A percentile compares a stretch with the other conserved stretches of the same genome.
phyloP scores from a whole-genome alignment of 2,888 invertebrate species.

The Drosophila lacicola region DNA sequence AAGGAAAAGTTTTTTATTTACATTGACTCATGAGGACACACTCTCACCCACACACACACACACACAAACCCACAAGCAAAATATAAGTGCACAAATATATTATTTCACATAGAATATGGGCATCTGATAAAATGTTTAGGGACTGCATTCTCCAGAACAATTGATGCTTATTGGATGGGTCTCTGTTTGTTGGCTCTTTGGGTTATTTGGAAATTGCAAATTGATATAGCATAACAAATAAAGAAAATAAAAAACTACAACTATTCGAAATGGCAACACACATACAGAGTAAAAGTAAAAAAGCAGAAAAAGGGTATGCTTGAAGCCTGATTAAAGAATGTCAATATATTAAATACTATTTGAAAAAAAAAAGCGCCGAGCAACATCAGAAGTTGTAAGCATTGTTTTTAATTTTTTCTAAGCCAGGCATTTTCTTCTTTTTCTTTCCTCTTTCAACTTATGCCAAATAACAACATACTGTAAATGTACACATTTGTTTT shows the following conservation, averaged over 20 bases:
- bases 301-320: too few relatives aligned
- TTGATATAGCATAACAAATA: conserved; percentile 41
- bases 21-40: too few relatives aligned
- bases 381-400: too few relatives aligned
- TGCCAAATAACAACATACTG: conserved; percentile 9
- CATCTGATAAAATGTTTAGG: conserved; percentile 20
- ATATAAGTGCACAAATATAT: conserved; percentile 4
- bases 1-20: neutral
- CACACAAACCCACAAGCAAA: neutral
- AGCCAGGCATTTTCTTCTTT: too few relatives aligned
- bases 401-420: too few relatives aligned
- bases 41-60: neutral
- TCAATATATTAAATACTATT: too few relatives aligned
- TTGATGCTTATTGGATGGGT: conserved; percentile 25
- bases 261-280: too few relatives aligned
- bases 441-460: neutral
- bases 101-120: conserved; percentile 10
- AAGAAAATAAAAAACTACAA: conserved; percentile 10
- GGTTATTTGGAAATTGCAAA: conserved; percentile 38
- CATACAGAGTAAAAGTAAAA: too few relatives aligned
- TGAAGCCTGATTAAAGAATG: too few relatives aligned
- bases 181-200: conserved; percentile 25
- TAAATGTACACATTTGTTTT: neutral
- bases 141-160: conserved; percentile 8
- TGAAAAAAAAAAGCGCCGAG: too few relatives aligned